Evolutionary conservation across 2,888 invertebrate species (phyloP).

Genomic region (Sarcophaga subvicina): DNA sequence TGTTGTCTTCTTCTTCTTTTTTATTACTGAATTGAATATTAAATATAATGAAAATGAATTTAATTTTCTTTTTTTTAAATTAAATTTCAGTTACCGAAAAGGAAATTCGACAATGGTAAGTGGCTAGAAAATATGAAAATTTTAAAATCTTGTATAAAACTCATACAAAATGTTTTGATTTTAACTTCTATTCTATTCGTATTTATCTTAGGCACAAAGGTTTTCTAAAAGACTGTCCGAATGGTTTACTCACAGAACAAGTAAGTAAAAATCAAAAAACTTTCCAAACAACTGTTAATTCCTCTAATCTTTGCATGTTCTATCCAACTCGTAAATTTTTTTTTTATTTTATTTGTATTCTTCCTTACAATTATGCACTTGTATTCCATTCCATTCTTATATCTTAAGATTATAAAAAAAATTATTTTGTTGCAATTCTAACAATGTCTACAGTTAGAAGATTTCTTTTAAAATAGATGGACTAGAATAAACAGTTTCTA

Average conservation of each 20-base stretch:
- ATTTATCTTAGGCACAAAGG: constrained; percentile 92
- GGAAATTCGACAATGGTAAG: constrained; percentile 94
- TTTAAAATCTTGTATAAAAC: not conserved
- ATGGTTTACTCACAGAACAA: constrained; percentile 97
- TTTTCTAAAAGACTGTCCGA: constrained; percentile 97
- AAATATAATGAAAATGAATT: not conserved
- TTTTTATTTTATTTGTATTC: constrained; percentile 42
- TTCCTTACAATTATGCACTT: not conserved
- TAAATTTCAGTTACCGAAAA: constrained; percentile 93
- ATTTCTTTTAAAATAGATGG: no score
- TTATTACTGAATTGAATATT: not conserved
- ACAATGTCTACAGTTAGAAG: no score
- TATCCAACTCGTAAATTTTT: not conserved
- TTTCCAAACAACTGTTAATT: not conserved
- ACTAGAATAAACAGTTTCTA: no score
- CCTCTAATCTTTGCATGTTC: not conserved
- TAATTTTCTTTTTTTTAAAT: constrained; percentile 70
- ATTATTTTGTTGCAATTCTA: no score
- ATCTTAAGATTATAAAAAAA: no score
- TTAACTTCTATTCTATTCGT: constrained; percentile 2
- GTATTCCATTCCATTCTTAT: no score
- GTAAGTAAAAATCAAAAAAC: constrained; percentile 82
- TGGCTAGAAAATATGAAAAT: constrained; percentile 69
- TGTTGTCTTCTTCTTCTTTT: not conserved
- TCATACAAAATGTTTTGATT: not conserved